Conservation (phyloP, 2,888 invertebrate genomes). For the Drosophila paracracens region DNA sequence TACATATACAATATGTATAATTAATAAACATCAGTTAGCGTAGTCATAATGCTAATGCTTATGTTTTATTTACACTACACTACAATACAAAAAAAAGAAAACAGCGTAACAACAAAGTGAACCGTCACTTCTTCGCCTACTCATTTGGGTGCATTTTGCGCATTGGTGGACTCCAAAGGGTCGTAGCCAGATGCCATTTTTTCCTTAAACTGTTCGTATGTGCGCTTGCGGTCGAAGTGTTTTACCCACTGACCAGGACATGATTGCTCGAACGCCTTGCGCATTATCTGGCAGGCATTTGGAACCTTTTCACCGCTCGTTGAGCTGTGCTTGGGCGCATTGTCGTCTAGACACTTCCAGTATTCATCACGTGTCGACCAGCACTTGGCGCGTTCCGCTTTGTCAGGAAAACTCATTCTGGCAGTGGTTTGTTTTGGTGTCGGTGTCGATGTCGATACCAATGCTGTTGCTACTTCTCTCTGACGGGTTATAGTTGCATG, state of each 20-base stretch:
- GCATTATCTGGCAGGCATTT: constrained; percentile 88
- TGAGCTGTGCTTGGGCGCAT: constrained; percentile 86
- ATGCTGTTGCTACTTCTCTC: background rate
- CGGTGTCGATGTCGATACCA: background rate
- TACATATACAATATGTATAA: background rate
- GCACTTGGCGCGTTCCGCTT: constrained; percentile 91
- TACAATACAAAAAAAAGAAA: constrained; percentile 52
- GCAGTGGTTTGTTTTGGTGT: constrained; percentile 33
- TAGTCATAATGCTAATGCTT: constrained; percentile 25
- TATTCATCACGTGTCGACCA: constrained; percentile 94
- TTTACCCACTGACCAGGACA: constrained; percentile 96
- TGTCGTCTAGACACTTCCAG: constrained; percentile 94
- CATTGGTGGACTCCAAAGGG: constrained; percentile 86
- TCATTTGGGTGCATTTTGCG: constrained; percentile 48
- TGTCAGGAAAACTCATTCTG: constrained; percentile 92
- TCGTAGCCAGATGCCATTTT: constrained; percentile 95
- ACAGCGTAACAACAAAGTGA: constrained; percentile 37
- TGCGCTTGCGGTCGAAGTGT: constrained; percentile 96
- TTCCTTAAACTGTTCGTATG: constrained; percentile 94
- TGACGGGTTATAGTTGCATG: background rate
- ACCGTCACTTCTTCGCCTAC: background rate
- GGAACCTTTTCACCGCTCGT: constrained; percentile 86
- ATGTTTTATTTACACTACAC: constrained; percentile 60
- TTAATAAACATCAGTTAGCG: constrained; percentile 5
- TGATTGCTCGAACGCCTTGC: constrained; percentile 90